Evolutionary conservation across 2,113 vertebrate genomes (phyloP).

Genomic region (Peromyscus californicus): DNA sequence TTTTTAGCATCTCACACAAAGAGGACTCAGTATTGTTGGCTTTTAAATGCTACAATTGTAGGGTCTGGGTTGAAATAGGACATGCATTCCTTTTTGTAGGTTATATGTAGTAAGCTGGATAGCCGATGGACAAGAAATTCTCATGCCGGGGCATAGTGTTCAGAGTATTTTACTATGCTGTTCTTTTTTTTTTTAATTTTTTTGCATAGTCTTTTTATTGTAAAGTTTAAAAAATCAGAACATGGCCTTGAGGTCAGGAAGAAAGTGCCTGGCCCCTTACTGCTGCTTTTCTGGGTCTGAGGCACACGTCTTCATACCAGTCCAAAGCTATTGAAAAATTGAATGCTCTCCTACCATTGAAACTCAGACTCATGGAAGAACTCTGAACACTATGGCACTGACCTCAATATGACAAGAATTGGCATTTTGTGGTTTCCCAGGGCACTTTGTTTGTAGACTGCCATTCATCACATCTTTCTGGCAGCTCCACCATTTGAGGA

Average conservation of each 20-base stretch:
- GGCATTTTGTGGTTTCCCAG: background rate
- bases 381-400: background rate
- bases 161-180: background rate
- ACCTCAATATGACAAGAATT: background rate
- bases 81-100: background rate
- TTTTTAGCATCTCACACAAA: background rate
- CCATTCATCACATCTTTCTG: background rate
- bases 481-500: background rate
- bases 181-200: background rate
- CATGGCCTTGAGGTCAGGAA: background rate
- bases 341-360: background rate
- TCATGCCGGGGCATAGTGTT: background rate
- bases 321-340: background rate
- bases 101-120: background rate
- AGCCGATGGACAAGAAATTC: background rate
- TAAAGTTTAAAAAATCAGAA: background rate
- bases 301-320: background rate
- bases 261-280: background rate
- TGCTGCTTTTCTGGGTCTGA: background rate
- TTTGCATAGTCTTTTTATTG: background rate
- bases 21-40: background rate
- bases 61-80: background rate
- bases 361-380: background rate
- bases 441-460: background rate
- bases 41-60: background rate